Conservation (phyloP, 1,140 invertebrate genomes). For the Ooceraea biroi region DNA sequence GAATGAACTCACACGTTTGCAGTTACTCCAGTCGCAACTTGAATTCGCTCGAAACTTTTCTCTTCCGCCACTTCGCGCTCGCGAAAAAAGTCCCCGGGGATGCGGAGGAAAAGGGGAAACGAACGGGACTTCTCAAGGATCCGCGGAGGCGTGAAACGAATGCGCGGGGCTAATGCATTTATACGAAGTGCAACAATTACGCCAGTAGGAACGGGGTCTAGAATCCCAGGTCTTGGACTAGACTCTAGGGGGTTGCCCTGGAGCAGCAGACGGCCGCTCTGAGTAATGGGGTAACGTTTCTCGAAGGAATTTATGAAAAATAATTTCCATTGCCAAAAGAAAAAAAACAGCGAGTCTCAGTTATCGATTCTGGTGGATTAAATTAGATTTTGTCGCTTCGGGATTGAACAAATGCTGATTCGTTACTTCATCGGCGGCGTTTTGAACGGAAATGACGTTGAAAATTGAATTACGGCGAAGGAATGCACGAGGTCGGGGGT, state of each 20-base stretch:
- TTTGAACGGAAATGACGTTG: background rate
- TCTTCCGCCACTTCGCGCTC: background rate
- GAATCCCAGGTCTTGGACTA: slow-evolving; percentile 25
- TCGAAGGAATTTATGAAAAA: background rate
- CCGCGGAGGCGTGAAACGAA: slow-evolving; percentile 82
- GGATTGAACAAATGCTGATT: background rate
- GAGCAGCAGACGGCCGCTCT: slow-evolving; percentile 35
- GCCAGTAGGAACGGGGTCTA: slow-evolving; percentile 57
- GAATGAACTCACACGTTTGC: slow-evolving; percentile 61
- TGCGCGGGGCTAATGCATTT: slow-evolving; percentile 84
- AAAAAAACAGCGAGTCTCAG: background rate
- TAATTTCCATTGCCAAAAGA: background rate
- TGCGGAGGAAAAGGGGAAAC: slow-evolving; percentile 57
- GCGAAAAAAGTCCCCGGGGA: slow-evolving; percentile 67
- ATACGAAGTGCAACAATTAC: slow-evolving; percentile 86
- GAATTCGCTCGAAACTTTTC: slow-evolving; percentile 67
- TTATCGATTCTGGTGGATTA: background rate
- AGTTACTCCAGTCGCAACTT: slow-evolving; percentile 59
- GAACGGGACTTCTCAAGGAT: slow-evolving; percentile 72
- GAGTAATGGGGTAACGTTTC: slow-evolving; percentile 47
- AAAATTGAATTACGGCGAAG: slow-evolving; percentile 24
- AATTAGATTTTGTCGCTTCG: background rate
- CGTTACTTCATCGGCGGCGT: background rate
- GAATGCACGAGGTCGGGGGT: background rate
- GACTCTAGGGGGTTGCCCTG: slow-evolving; percentile 10